These are phyloP conservation scores for Ennomos fuscantarius DNA, from an alignment of 2,888 invertebrate genomes.

Conservation along the genomic window DNA sequence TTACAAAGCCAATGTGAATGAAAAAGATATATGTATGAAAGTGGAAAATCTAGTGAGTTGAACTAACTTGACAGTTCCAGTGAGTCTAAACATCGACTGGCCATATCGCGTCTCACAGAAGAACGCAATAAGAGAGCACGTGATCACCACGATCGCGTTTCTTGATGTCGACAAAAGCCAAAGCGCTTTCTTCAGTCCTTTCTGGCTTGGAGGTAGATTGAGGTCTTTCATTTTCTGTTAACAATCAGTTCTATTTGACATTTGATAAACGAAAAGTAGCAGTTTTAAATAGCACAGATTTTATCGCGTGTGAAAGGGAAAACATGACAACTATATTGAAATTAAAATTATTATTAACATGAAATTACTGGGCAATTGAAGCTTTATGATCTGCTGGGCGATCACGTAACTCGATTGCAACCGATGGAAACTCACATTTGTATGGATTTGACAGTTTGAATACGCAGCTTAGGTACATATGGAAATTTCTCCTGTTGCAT, in stretches of 20 bases:
- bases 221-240: slow-evolving; percentile 90
- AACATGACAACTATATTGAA: too few relatives aligned
- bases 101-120: slow-evolving; percentile 74
- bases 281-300: too few relatives aligned
- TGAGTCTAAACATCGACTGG: slow-evolving; percentile 88
- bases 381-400: too few relatives aligned
- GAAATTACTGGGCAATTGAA: too few relatives aligned
- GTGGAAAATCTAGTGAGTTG: background rate
- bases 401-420: too few relatives aligned
- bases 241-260: background rate
- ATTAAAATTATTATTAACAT: too few relatives aligned
- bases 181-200: slow-evolving; percentile 83
- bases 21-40: background rate
- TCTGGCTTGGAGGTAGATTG: slow-evolving; percentile 71
- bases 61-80: slow-evolving; percentile 87
- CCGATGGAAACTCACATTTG: too few relatives aligned
- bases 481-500: too few relatives aligned
- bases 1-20: slow-evolving; percentile 1
- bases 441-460: too few relatives aligned
- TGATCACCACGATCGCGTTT: slow-evolving; percentile 92
- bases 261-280: too few relatives aligned
- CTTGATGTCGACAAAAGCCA: slow-evolving; percentile 93
- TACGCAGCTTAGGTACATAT: too few relatives aligned
- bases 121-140: slow-evolving; percentile 89
- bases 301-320: too few relatives aligned